Conservation (phyloP, 2,888 invertebrate genomes). For the Coleophora flavipennella region DNA sequence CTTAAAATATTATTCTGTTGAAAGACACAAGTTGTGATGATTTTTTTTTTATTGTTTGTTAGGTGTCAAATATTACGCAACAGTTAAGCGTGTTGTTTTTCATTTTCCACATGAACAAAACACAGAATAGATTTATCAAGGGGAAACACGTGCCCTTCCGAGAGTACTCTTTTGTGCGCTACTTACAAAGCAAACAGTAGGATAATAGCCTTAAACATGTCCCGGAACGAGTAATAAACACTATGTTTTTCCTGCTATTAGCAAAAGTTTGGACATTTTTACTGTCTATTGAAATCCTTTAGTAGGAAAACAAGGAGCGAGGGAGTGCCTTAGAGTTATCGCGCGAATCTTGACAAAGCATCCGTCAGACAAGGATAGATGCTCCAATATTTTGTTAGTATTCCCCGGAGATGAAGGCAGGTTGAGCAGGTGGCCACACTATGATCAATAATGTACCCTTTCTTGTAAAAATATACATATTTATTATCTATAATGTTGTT, state of each 20-base stretch:
- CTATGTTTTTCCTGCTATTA: conserved; percentile 33
- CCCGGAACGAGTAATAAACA: conserved; percentile 36
- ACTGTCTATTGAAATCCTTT: conserved; percentile 36
- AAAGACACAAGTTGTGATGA: too few relatives aligned
- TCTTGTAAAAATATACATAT: too few relatives aligned
- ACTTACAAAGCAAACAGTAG: conserved; percentile 29
- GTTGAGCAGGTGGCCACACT: conserved; percentile 13
- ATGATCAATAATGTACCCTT: conserved; percentile 10
- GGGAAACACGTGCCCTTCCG: conserved; percentile 16
- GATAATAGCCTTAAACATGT: conserved; percentile 33
- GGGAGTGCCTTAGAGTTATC: conserved; percentile 7
- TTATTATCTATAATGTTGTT: too few relatives aligned
- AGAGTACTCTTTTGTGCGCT: conserved; percentile 20
- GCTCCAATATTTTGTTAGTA: conserved; percentile 29
- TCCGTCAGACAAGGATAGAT: conserved; percentile 27
- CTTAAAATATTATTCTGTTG: too few relatives aligned
- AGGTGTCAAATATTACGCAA: too few relatives aligned
- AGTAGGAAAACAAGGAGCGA: conserved; percentile 26
- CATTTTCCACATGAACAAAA: not conserved
- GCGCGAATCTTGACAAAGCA: conserved; percentile 39
- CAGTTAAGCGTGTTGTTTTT: too few relatives aligned
- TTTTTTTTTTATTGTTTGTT: too few relatives aligned
- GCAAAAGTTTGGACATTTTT: conserved; percentile 50
- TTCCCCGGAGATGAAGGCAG: conserved; percentile 23
- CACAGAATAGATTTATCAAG: conserved; percentile 12